Evolutionary conservation across 2,797 vertebrate species (phyloP), one percentile per base, ranked within the genome.

Genomic region (Huso huso): DNA sequence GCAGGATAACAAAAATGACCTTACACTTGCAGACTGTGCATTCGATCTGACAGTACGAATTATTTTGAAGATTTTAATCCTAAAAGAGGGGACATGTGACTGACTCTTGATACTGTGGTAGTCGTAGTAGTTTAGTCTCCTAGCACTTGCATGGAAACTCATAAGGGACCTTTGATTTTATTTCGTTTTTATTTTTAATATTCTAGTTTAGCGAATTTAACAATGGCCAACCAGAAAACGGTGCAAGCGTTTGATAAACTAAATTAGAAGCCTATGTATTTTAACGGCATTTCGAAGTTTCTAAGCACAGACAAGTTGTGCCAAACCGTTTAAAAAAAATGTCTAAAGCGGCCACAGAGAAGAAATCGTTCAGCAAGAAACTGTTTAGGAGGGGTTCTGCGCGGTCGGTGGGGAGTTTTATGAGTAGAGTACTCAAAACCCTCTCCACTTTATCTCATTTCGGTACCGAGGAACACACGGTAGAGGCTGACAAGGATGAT

Each of bases 321-420:
- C 48, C 6, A 61, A 60, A 61, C 59, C 12, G 12, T 8, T 55
- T n/a, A 0, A 7, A 6, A 18, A 90, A 89, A 88, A 92, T 90
- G 73, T 88, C 88, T 76, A 92, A 90, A 86, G 85, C 88, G 15
- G 85, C 91, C n/a, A 84, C 82, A 75, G 94, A 96, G 88, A 96
- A 93, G 81, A 92, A 96, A 82, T 91, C 93, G 23, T 89, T 94
- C 85, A 93, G 95, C 85, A 91, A 95, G 83, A 92, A 94, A 86
- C 93, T 93, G 82, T 92, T 97, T 75, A 94, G 92, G 70, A 76
- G 89, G 73, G 78, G 37, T 37, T 37, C 93, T 0, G 90, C 91
- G 66, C 89, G 93, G 57, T 93, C 94, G 3, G 90, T 94, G 77
- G 93, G 95, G 63, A 91, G 91, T 71, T 92, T 97, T 58, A 94